These are phyloP conservation scores for Enteromius treurensis DNA, from an alignment of 2,797 vertebrate species.

Conservation along the genomic window DNA sequence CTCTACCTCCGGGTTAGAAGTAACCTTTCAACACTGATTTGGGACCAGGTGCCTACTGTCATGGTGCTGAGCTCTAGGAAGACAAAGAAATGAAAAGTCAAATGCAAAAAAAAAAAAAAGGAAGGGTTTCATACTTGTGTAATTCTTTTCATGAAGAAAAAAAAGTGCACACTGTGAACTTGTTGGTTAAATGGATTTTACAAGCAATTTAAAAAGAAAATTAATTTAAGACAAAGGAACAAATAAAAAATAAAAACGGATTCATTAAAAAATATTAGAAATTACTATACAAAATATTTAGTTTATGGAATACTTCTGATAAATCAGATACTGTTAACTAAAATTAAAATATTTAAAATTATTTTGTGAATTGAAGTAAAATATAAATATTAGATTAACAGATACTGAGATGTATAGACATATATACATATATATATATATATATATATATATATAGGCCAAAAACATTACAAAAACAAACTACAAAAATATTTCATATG, in stretches of 20 bases:
- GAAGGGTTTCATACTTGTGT: neutral
- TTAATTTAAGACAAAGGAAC: neutral
- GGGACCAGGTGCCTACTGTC: slow-evolving; percentile 23
- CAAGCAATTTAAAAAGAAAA: neutral
- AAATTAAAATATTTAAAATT: neutral
- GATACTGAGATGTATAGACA: neutral
- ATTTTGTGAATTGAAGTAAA: neutral
- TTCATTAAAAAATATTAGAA: neutral
- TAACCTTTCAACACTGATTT: slow-evolving; percentile 42
- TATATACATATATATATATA: neutral
- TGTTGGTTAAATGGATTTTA: neutral
- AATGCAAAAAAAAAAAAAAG: slow-evolving; percentile 4
- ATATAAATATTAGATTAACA: neutral
- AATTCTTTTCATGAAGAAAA: neutral
- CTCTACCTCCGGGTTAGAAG: slow-evolving; percentile 37
- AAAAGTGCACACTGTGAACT: too few relatives aligned
- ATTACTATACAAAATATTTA: neutral
- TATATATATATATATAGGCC: too few relatives aligned
- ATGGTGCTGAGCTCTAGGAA: slow-evolving; percentile 16
- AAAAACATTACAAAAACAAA: neutral
- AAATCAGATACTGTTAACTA: neutral
- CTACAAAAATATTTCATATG: neutral
- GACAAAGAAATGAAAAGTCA: neutral
- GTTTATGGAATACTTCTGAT: neutral
- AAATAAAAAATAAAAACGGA: neutral